Conservation (phyloP, 2,797 vertebrate species). For the Danio kyathit region DNA sequence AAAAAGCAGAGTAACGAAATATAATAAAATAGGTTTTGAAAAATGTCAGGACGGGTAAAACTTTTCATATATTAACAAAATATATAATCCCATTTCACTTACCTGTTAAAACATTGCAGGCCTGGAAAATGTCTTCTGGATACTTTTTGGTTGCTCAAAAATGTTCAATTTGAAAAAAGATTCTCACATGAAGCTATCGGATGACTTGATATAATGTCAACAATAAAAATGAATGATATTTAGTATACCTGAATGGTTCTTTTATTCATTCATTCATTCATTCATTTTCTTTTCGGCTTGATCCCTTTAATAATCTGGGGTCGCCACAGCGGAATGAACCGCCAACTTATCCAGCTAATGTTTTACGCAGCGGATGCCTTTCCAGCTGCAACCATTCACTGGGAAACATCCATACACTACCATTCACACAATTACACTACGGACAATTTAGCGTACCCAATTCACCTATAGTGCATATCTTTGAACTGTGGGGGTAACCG, state of each 20-base stretch:
- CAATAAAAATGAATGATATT: not conserved
- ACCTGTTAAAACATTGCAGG: constrained; percentile 60
- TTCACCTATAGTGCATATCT: too few species aligned
- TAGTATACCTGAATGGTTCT: not conserved
- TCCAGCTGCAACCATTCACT: too few species aligned
- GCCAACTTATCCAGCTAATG: too few species aligned
- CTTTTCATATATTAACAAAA: not conserved
- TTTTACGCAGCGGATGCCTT: too few species aligned
- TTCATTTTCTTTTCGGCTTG: too few species aligned
- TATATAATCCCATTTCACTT: constrained; percentile 55
- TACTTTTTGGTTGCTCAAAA: constrained; percentile 57
- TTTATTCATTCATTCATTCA: not conserved
- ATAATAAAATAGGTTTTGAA: not conserved
- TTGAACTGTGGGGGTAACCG: too few species aligned
- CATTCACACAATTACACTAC: too few species aligned
- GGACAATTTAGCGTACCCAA: too few species aligned
- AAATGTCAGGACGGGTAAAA: constrained; percentile 7
- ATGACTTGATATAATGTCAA: not conserved
- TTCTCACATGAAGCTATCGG: constrained; percentile 5
- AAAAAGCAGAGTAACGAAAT: not conserved
- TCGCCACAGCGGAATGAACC: too few species aligned
- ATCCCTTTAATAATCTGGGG: too few species aligned
- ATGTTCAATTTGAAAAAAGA: constrained; percentile 24
- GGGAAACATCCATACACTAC: too few species aligned
- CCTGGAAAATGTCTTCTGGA: constrained; percentile 60